phyloP scores from a whole-genome alignment of 2,113 vertebrate genomes.

The Cranoglanis bouderius region DNA sequence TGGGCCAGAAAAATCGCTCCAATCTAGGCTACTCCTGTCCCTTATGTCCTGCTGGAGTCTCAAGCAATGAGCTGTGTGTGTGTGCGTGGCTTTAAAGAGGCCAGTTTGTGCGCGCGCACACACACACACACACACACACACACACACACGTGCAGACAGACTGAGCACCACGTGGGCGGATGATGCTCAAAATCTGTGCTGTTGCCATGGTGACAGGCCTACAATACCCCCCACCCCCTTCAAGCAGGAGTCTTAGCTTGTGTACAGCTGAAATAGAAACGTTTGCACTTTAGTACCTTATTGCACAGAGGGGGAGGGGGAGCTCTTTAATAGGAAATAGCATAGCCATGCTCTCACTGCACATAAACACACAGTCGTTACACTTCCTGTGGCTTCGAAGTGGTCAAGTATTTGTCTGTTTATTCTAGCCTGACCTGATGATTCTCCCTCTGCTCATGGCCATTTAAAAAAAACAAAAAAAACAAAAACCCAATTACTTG shows the following conservation, averaged over 20 bases:
- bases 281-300: conserved; percentile 28
- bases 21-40: conserved; percentile 48
- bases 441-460: not conserved
- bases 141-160: not conserved
- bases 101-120: conserved; percentile 50
- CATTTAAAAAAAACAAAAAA: too few relatives aligned
- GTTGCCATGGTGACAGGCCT: conserved; percentile 57
- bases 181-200: conserved; percentile 46
- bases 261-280: conserved; percentile 35
- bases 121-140: conserved; percentile 15
- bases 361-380: not conserved
- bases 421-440: not conserved
- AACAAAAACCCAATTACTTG: not conserved
- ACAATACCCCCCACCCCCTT: conserved; percentile 35
- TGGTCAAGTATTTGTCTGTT: not conserved
- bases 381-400: not conserved
- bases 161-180: conserved; percentile 53
- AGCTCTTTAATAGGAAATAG: not conserved
- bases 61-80: conserved; percentile 21
- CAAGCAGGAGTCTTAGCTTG: conserved; percentile 12
- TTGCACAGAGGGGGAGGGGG: conserved; percentile 8
- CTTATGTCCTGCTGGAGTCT: conserved; percentile 47
- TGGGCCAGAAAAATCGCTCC: conserved; percentile 38
- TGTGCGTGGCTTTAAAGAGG: conserved; percentile 49
- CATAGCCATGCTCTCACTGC: not conserved